These are phyloP conservation scores for Lucilia sericata DNA, from an alignment of 1,140 invertebrate species.

Conservation along the genomic window DNA sequence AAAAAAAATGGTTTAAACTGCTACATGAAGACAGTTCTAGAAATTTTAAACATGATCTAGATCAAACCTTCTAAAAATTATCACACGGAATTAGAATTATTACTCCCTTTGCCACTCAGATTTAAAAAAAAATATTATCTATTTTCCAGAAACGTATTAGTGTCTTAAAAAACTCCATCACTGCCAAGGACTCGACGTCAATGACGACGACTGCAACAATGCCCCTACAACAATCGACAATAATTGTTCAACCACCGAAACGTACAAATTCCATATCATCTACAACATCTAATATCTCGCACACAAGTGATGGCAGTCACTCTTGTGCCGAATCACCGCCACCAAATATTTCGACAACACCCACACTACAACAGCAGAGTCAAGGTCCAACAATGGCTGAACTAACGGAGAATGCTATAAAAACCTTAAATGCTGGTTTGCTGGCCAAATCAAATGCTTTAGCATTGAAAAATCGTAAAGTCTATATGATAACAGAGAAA, in stretches of 20 bases:
- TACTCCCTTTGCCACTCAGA: too few relatives aligned
- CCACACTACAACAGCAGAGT: neutral
- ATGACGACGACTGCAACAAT: conserved; percentile 41
- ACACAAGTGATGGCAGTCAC: conserved; percentile 54
- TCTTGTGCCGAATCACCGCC: conserved; percentile 56
- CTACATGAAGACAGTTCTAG: too few relatives aligned
- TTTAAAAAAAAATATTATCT: neutral
- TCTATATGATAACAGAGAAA: conserved; percentile 61
- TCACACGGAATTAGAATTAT: too few relatives aligned
- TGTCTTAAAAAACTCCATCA: conserved; percentile 10
- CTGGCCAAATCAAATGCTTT: conserved; percentile 50
- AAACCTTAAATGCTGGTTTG: conserved; percentile 42
- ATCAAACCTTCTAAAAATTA: too few relatives aligned
- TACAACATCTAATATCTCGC: conserved; percentile 52
- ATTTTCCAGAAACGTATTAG: conserved; percentile 42
- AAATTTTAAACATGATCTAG: too few relatives aligned
- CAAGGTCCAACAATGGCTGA: conserved; percentile 32
- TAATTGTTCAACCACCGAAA: conserved; percentile 52
- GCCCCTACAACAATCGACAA: conserved; percentile 47
- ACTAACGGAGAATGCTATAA: conserved; percentile 42
- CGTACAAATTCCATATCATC: conserved; percentile 65
- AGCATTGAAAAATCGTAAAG: conserved; percentile 54
- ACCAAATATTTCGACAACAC: neutral
- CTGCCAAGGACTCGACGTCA: conserved; percentile 37
- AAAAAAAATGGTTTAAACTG: too few relatives aligned